phyloP scores from a whole-genome alignment of 2,797 vertebrate genomes.

The Parauchenoglanis ngamensis region DNA sequence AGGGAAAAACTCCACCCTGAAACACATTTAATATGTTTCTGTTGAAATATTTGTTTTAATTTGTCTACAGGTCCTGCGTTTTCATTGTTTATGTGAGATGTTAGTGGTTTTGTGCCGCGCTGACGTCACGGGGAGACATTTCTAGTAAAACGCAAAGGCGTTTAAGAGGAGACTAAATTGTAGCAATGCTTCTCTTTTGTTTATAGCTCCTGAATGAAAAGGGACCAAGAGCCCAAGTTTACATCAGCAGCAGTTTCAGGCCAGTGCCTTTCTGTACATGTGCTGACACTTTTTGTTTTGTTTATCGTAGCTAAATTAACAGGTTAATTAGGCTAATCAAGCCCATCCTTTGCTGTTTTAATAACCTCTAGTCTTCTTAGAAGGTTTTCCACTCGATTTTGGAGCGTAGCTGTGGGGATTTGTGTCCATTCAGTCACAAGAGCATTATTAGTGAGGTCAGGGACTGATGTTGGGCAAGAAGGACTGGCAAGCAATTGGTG shows the following conservation, averaged over 20 bases:
- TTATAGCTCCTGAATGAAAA: neutral
- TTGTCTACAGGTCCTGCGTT: neutral
- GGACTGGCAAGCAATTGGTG: neutral
- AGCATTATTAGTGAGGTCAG: neutral
- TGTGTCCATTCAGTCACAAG: neutral
- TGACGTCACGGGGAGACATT: neutral
- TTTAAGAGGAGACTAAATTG: neutral
- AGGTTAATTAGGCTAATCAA: too few species aligned
- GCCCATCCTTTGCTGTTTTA: neutral
- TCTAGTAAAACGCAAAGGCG: too few species aligned
- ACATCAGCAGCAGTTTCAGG: too few species aligned
- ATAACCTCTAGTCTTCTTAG: neutral
- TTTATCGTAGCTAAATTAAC: too few species aligned
- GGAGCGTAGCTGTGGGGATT: neutral
- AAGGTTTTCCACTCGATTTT: neutral
- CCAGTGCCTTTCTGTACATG: too few species aligned
- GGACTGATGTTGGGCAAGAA: neutral
- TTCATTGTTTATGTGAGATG: neutral
- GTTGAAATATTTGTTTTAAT: neutral
- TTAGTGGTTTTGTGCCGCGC: too few species aligned
- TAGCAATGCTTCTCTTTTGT: neutral
- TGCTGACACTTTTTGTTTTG: too few species aligned
- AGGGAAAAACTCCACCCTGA: neutral
- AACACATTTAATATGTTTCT: neutral
- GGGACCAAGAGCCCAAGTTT: neutral